Percentiles rank a stretch among this genome's conserved stretches.
phyloP scores from a whole-genome alignment of 2,888 invertebrate genomes.

The Hedya salicella region DNA sequence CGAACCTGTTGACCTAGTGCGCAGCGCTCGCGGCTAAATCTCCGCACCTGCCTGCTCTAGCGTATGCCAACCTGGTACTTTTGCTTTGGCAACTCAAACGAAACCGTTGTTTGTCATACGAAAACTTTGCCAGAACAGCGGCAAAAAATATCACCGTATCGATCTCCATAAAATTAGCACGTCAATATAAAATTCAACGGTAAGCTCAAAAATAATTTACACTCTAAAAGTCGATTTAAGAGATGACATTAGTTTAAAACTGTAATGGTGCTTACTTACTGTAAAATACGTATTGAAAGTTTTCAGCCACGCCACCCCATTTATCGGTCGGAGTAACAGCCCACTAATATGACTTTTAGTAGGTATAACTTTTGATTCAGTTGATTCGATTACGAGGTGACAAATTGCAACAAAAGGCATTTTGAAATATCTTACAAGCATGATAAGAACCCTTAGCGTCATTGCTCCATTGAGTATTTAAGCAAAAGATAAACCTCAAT shows the following conservation, averaged over 20 bases:
- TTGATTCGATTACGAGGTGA: slow-evolving; percentile 13
- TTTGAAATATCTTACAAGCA: background rate
- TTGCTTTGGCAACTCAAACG: slow-evolving; percentile 44
- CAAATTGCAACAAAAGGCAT: slow-evolving; percentile 1
- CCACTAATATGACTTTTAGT: slow-evolving; percentile 14
- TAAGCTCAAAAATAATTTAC: background rate
- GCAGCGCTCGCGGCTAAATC: slow-evolving; percentile 71
- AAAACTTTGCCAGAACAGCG: slow-evolving; percentile 52
- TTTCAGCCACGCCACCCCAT: slow-evolving; percentile 19
- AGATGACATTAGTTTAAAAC: slow-evolving; percentile 22
- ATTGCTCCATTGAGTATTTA: slow-evolving; percentile 9
- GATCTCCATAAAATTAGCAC: slow-evolving; percentile 44
- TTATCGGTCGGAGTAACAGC: slow-evolving; percentile 1
- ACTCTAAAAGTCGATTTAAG: background rate
- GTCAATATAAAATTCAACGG: slow-evolving; percentile 4
- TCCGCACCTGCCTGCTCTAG: slow-evolving; percentile 63
- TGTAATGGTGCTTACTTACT: slow-evolving; percentile 21
- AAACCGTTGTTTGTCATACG: slow-evolving; percentile 64
- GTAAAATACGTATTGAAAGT: slow-evolving; percentile 10
- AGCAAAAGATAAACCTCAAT: slow-evolving; percentile 17
- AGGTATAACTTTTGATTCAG: background rate
- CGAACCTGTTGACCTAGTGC: slow-evolving; percentile 79
- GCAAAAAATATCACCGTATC: slow-evolving; percentile 48
- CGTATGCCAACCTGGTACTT: slow-evolving; percentile 57
- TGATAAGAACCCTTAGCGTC: background rate